phyloP scores from a whole-genome alignment of 2,113 vertebrate genomes.

The Aldabrachelys gigantea region DNA sequence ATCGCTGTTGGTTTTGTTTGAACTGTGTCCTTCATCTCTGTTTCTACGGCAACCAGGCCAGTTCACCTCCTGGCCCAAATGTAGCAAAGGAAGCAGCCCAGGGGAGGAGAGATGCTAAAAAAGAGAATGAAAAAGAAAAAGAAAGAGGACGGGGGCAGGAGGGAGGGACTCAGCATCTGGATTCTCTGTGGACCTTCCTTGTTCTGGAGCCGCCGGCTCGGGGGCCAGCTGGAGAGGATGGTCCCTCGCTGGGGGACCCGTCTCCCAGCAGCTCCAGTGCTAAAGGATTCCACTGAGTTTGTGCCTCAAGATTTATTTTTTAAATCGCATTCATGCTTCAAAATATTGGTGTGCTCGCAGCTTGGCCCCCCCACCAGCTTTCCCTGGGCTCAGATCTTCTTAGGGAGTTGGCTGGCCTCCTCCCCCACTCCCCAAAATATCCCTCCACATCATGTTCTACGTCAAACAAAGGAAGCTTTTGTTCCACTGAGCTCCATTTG shows the following conservation, averaged over 20 bases:
- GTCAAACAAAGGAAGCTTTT: background rate
- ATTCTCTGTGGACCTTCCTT: background rate
- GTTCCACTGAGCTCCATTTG: background rate
- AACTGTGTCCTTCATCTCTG: conserved; percentile 56
- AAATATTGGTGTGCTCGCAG: background rate
- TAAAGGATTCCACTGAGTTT: background rate
- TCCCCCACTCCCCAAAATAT: background rate
- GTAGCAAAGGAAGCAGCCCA: background rate
- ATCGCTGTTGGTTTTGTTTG: conserved; percentile 41
- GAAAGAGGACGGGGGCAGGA: accelerated
- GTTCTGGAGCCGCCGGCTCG: background rate
- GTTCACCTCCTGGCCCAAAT: conserved; percentile 19
- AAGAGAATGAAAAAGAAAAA: background rate
- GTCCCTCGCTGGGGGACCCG: background rate
- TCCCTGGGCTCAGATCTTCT: background rate
- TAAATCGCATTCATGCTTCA: background rate
- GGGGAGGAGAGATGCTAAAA: accelerated
- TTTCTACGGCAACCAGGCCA: conserved; percentile 62
- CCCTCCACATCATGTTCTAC: background rate
- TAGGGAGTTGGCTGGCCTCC: background rate
- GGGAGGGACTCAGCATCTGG: background rate
- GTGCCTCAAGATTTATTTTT: background rate
- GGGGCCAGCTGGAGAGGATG: background rate
- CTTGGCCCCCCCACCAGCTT: background rate
- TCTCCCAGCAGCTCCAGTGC: background rate